A percentile compares a stretch with the other conserved stretches of the same genome.
These are phyloP conservation scores for Hesperia comma DNA, from an alignment of 2,888 invertebrate genomes.

Conservation along the genomic window DNA sequence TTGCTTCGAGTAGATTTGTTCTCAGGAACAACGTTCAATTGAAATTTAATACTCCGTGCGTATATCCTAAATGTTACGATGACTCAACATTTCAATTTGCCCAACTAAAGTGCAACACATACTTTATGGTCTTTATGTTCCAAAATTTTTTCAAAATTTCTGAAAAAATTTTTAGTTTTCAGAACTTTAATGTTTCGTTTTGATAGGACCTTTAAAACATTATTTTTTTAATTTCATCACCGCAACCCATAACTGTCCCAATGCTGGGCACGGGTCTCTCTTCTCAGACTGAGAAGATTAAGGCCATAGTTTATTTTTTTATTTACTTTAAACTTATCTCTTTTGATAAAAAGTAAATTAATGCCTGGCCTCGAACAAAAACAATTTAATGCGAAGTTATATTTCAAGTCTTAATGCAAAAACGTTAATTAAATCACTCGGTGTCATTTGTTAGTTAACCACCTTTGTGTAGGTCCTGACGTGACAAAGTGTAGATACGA, in stretches of 20 bases:
- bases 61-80: constrained; percentile 53
- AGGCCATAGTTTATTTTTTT: too few species aligned
- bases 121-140: background rate
- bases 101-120: background rate
- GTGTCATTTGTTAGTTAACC: constrained; percentile 42
- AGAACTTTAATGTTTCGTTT: too few species aligned
- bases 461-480: constrained; percentile 34
- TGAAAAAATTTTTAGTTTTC: too few species aligned
- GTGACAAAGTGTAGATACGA: constrained; percentile 19
- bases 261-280: too few species aligned
- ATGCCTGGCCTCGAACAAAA: background rate
- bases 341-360: background rate
- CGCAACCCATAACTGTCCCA: too few species aligned
- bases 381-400: background rate
- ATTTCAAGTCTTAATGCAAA: background rate
- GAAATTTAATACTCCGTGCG: constrained; percentile 67
- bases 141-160: too few species aligned
- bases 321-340: background rate
- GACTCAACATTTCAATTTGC: constrained; percentile 70
- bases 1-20: constrained; percentile 65
- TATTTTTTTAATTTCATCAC: too few species aligned
- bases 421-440: constrained; percentile 1
- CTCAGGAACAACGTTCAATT: constrained; percentile 60
- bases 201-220: too few species aligned
- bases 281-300: too few species aligned